Evolutionary conservation across 2,888 invertebrate genomes (phyloP).

Genomic region (Criorhina ranunculi): DNA sequence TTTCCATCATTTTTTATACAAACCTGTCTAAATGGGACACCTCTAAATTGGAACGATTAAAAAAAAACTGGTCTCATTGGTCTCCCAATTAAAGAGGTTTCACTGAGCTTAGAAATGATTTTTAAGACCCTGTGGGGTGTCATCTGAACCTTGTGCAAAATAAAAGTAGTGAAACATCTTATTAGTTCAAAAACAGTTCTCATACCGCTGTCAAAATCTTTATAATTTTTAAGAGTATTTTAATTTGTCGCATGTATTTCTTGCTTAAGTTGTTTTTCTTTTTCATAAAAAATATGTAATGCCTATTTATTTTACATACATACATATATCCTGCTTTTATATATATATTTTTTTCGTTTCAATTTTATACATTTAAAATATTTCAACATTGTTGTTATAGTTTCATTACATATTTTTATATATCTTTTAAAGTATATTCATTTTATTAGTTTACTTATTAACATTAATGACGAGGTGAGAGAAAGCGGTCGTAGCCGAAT

Average conservation of each 20-base stretch:
- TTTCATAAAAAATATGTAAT: not conserved
- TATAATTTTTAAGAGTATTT: no score
- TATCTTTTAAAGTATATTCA: conserved; percentile 42
- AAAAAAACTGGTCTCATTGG: no score
- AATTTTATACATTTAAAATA: conserved; percentile 13
- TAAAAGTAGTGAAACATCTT: no score
- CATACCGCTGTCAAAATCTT: no score
- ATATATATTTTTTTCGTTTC: conserved; percentile 4
- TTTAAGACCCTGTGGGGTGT: no score
- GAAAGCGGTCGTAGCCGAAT: conserved; percentile 37
- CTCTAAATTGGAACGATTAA: no score
- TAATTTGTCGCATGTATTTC: not conserved
- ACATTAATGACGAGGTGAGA: conserved; percentile 54
- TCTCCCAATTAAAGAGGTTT: no score
- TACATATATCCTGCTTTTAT: not conserved
- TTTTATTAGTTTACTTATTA: conserved; percentile 43
- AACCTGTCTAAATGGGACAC: no score
- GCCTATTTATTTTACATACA: not conserved
- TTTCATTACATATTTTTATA: conserved; percentile 19
- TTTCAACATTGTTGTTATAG: conserved; percentile 24
- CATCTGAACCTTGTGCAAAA: no score
- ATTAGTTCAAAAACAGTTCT: no score
- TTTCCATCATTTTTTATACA: no score
- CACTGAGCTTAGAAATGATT: no score
- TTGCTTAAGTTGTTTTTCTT: not conserved